These are phyloP conservation scores for Mesoligia furuncula DNA, from an alignment of 2,888 invertebrate genomes.

Conservation along the genomic window DNA sequence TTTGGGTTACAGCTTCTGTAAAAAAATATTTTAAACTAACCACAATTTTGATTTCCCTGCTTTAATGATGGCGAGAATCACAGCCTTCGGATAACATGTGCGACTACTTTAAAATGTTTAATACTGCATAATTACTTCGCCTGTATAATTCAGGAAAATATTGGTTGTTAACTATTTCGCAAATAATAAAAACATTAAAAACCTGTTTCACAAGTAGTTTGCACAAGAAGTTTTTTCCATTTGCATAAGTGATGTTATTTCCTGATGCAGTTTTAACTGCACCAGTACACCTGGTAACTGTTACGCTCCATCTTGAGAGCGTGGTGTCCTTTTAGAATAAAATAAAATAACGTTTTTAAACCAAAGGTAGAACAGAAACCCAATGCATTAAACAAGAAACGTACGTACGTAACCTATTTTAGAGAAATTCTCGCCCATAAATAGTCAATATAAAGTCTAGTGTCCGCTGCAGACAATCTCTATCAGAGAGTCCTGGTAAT, in stretches of 20 bases:
- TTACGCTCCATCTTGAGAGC: conserved; percentile 12
- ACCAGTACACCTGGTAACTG: conserved; percentile 13
- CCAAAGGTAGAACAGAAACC: conserved; percentile 8
- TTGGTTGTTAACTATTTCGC: neutral
- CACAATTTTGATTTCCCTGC: neutral
- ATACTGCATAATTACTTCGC: neutral
- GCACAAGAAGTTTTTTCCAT: conserved; percentile 2
- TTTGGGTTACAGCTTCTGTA: neutral
- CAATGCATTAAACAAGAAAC: conserved; percentile 48
- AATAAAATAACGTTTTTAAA: conserved; percentile 21
- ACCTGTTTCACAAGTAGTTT: conserved; percentile 16
- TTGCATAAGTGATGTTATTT: conserved; percentile 12
- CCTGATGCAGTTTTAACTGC: conserved; percentile 25
- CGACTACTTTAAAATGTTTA: neutral
- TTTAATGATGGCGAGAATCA: neutral
- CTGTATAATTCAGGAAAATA: conserved; percentile 19
- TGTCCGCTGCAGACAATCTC: conserved; percentile 72
- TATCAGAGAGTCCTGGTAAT: conserved; percentile 76
- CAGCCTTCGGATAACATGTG: conserved; percentile 6
- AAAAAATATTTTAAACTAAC: neutral
- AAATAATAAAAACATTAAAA: conserved; percentile 7
- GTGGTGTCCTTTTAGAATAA: conserved; percentile 5
- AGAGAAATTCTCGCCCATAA: conserved; percentile 66
- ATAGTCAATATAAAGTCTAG: conserved; percentile 73
- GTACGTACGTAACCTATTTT: conserved; percentile 49